Evolutionary conservation across 2,113 vertebrate species (phyloP), one percentile per base, ranked within the genome.

Genomic region (Stegastes partitus): DNA sequence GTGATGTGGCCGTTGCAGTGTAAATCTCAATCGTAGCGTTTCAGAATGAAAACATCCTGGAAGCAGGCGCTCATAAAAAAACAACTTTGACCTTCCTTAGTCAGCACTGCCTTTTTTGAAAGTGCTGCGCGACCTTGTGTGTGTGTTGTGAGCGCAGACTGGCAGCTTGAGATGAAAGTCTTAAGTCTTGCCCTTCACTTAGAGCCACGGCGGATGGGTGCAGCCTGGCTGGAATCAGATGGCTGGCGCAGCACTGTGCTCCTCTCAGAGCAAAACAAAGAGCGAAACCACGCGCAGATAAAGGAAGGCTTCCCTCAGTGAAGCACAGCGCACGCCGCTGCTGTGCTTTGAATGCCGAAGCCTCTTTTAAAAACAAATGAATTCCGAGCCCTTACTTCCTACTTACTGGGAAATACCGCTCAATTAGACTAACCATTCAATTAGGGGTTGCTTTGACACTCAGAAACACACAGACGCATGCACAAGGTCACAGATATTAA

Each of bases 261-360:
- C 54, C 59, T 76, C 74, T 81, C 73, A 63, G 50, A 89, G 77
- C 64, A 82, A 89, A 90, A 91, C 77, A 89, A 86, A 91, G 66
- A 66, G 61, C 26, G 12, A 74, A 86, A 56, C 74, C 82, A 66
- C 1, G 61, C 62, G 4, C 75, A 74, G 83, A 85, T 82, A 77
- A 82, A 86, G 71, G 44, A 71, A 75, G 73, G 73, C 75, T 83
- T 85, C 78, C 82, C 85, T 78, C 68, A 26, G 45, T 45, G 81
- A 85, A 25, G 78, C 84, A 16, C 21, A 58, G 73, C n/a, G 31
- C 4, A 9, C 1, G 10, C 68, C 2, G 34, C 59, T 51, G 76
- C 57, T 81, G 66, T 72, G 81, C 67, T 83, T 23, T 82, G 74
- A 89, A 81, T 82, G 55, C 74, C 53, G 75, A 83, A 64, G 47